Percentiles rank a stretch among this genome's conserved stretches.
Conservation (phyloP, 2,888 invertebrate species). For the Coenonympha glycerion region DNA sequence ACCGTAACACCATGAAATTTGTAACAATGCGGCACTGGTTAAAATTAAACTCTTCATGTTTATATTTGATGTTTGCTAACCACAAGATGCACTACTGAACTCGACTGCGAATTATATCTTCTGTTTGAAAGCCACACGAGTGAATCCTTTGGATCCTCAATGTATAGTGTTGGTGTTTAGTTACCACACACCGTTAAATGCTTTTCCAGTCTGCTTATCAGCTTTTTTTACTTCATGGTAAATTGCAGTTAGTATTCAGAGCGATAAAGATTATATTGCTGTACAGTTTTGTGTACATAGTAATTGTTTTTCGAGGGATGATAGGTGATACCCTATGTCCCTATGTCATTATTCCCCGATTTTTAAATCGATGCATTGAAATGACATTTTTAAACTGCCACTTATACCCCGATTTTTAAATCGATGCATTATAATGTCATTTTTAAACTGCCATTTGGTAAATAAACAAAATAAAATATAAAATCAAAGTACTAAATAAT, state of each 20-base stretch:
- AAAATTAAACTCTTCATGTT: slow-evolving; percentile 44
- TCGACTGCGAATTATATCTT: slow-evolving; percentile 30
- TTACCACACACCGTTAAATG: slow-evolving; percentile 29
- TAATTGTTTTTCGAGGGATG: not conserved
- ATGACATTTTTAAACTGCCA: no score
- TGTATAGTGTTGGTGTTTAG: slow-evolving; percentile 24
- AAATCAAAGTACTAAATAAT: no score
- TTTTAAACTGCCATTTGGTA: no score
- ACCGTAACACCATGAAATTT: slow-evolving; percentile 42
- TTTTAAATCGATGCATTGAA: no score
- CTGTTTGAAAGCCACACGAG: slow-evolving; percentile 15
- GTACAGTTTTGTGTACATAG: not conserved
- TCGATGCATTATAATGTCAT: no score
- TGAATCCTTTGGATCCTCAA: slow-evolving; percentile 18
- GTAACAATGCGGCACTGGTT: slow-evolving; percentile 42
- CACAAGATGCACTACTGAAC: slow-evolving; percentile 31
- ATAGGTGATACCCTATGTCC: not conserved
- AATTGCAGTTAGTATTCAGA: slow-evolving; percentile 18
- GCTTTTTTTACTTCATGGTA: slow-evolving; percentile 16
- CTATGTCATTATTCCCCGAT: no score
- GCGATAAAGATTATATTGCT: slow-evolving; percentile 17
- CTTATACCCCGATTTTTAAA: no score
- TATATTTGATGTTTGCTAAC: slow-evolving; percentile 26
- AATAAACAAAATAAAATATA: no score
- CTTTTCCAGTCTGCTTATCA: slow-evolving; percentile 30